Evolutionary conservation across 2,113 vertebrate species (phyloP), one percentile per base, ranked within the genome.

Genomic region (Carollia perspicillata): DNA sequence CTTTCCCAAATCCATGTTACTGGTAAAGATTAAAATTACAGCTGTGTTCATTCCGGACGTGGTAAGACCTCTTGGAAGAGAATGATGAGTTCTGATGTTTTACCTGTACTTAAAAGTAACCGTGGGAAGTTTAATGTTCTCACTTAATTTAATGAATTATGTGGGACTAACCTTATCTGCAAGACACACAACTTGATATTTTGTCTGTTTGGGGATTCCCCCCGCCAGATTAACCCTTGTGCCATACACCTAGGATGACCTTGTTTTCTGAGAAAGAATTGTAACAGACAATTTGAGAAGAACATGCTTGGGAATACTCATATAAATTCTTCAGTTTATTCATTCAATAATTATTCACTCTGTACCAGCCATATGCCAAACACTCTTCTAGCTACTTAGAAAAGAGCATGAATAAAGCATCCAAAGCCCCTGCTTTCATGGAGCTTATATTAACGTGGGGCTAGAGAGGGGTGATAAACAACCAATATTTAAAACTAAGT

Each of bases 211-310:
- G 35, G 20, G 5, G 51, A 18, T 20, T 0, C 1, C 33, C 47
- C 22, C 18, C 17, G 2, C 1, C 35, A 78, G 83, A 74, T 94
- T 18, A 89, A 84, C 30, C 11, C 28, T 35, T 26, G 42, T 84
- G 37, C 11, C 71, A 47, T 68, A 66, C 18, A 42, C n/a, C 7
- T 51, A 84, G 18, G n/a, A 78, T 83, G 33, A 35, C 4, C 60
- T 83, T 93, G 30, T 53, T 79, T 95, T 60, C 63, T 80, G 65
- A 74, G 58, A 69, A 77, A 94, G 14, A 80, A 84, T 77, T 87
- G 2, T 44, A 91, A 88, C 44, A 78, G 33, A 18, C n/a, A 13
- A 26, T 74, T 94, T 96, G 40, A 86, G 30, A 88, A 72, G 23
- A 74, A 74, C 37, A 78, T 2, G 17, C 47, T 74, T 37, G 26